These are phyloP conservation scores for Nylanderia fulva DNA, from an alignment of 1,140 invertebrate species.

Conservation along the genomic window DNA sequence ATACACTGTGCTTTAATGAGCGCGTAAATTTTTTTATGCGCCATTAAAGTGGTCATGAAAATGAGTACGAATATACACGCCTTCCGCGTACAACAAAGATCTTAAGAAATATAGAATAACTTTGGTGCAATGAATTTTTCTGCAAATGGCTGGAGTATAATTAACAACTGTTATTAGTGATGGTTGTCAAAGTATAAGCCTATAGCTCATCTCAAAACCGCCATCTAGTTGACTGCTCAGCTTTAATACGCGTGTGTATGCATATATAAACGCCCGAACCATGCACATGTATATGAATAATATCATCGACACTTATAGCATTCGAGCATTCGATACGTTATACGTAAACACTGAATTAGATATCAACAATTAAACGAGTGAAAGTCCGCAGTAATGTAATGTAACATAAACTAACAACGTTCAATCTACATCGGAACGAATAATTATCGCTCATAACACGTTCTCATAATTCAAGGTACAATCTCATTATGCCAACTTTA, in stretches of 20 bases:
- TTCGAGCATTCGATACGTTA: conserved; percentile 21
- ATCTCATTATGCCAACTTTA: conserved; percentile 25
- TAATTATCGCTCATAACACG: conserved; percentile 38
- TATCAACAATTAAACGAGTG: conserved; percentile 69
- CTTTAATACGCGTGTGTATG: not conserved
- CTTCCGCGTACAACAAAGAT: not conserved
- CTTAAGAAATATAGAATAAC: conserved; percentile 22
- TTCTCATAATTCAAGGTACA: conserved; percentile 43
- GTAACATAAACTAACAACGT: conserved; percentile 30
- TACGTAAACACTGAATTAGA: conserved; percentile 65
- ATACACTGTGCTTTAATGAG: conserved; percentile 61
- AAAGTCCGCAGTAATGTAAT: conserved; percentile 46
- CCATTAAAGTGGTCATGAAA: conserved; percentile 70
- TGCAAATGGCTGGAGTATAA: conserved; percentile 65
- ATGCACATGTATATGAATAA: not conserved
- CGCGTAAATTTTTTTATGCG: conserved; percentile 70
- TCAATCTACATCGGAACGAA: conserved; percentile 14
- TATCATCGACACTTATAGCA: conserved; percentile 15
- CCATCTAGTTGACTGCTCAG: conserved; percentile 26
- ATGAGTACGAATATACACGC: conserved; percentile 1
- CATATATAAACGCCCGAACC: conserved; percentile 16
- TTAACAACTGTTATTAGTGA: conserved; percentile 68
- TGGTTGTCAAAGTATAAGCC: conserved; percentile 65
- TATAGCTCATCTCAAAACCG: conserved; percentile 65
- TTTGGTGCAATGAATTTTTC: conserved; percentile 54